phyloP scores from a whole-genome alignment of 2,888 invertebrate species.

The Neoscelio sp. region DNA sequence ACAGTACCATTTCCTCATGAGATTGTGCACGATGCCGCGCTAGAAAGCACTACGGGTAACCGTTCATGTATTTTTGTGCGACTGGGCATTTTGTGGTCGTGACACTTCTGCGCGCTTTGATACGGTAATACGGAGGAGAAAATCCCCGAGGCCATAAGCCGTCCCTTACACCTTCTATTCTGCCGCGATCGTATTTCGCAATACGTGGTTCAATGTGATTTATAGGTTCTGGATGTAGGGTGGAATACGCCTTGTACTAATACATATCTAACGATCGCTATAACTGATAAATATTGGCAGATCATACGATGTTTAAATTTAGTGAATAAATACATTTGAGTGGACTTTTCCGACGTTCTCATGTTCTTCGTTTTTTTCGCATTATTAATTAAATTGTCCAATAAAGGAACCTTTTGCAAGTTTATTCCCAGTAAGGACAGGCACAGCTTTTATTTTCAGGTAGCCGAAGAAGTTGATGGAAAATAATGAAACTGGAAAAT shows the following conservation, averaged over 20 bases:
- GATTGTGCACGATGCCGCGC: slow-evolving; percentile 62
- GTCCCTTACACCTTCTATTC: slow-evolving; percentile 69
- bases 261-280: slow-evolving; percentile 54
- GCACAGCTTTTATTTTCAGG: too few relatives aligned
- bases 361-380: too few relatives aligned
- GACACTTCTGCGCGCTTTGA: slow-evolving; percentile 67
- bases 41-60: slow-evolving; percentile 68
- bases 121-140: slow-evolving; percentile 66
- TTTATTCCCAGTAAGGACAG: too few relatives aligned
- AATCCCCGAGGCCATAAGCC: slow-evolving; percentile 65
- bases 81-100: slow-evolving; percentile 67
- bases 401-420: too few relatives aligned
- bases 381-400: too few relatives aligned
- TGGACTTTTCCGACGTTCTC: too few relatives aligned
- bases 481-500: too few relatives aligned
- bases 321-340: slow-evolving; percentile 45
- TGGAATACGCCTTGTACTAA: slow-evolving; percentile 62
- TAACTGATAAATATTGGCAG: slow-evolving; percentile 47
- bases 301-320: slow-evolving; percentile 43
- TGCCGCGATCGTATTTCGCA: slow-evolving; percentile 64
- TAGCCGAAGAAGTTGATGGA: too few relatives aligned
- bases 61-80: slow-evolving; percentile 60
- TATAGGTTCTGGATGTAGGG: slow-evolving; percentile 54
- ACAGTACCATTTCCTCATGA: slow-evolving; percentile 61
- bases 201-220: slow-evolving; percentile 62